Evolutionary conservation across 2,888 invertebrate species (phyloP), one percentile per base, ranked within the genome.

Genomic region (Hyposoter dolosus): DNA sequence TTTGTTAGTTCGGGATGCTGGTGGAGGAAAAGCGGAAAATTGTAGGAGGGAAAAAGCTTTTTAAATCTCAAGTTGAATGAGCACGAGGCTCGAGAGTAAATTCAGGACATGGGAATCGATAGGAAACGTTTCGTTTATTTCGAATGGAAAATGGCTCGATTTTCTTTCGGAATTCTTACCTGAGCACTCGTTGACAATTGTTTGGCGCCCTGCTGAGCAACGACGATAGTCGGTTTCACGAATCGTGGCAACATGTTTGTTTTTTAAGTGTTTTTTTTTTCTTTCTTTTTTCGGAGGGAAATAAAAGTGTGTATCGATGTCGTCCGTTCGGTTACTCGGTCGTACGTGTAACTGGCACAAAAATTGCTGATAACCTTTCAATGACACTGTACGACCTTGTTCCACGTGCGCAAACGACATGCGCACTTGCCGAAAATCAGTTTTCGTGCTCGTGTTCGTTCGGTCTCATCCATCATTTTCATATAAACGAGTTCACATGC

Each of bases 201-300:
- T 79, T 93, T 93, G 5, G 91, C 92, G 84, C 93, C 92, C 45
- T 92, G 91, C 75, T 91, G 90, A 63, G 91, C 92, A 45, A 91
- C 89, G 79, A 85, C 84, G 83, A 92, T 78, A 28, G 90, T 90
- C 45, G 92, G 92, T 86, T 89, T 93, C 15, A 93, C 68, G 63
- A 93, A 91, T 85, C 93, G 91, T 77, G 93, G 93, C 89, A 94
- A 84, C 94, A 94, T 94, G 83, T 90, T 93, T 50, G 32, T 56
- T 68, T 28, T 81, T 79, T 75, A 74, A 28, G 40, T 47, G 5
- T 28, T 65, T 53, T 50, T 66, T 83, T n/a, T 28, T 65, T 53
- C 43, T 66, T 83, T n/a, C 74, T 35, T 47, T 74, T 19, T 60
- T 40, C 12, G 12, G 19, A 68, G 71, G 60, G 12, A 74, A 77